Evolutionary conservation across 2,888 invertebrate species (phyloP).

Genomic region (Entomobrya multifasciata): DNA sequence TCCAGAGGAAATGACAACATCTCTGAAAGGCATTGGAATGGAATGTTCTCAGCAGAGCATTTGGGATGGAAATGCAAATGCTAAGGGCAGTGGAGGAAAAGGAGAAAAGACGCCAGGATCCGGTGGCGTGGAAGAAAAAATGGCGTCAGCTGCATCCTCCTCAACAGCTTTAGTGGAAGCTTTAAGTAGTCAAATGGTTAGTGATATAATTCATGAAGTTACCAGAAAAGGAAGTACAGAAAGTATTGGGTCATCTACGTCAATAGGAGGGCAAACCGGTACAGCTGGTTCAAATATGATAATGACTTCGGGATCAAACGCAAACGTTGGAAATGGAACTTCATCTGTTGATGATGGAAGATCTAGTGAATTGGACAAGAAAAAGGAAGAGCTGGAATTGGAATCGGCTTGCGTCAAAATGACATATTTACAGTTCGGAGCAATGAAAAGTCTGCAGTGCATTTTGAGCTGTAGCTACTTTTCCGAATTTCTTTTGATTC

Average conservation of each 20-base stretch:
- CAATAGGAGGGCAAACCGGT: not conserved
- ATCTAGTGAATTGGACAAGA: conserved; percentile 81
- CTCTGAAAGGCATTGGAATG: conserved; percentile 76
- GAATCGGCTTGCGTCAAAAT: conserved; percentile 80
- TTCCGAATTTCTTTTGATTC: conserved; percentile 84
- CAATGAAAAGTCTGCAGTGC: conserved; percentile 83
- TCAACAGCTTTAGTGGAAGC: conserved; percentile 77
- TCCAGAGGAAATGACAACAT: conserved; percentile 78
- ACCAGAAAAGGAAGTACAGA: conserved; percentile 72
- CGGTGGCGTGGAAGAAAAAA: conserved; percentile 2
- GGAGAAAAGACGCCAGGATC: not conserved
- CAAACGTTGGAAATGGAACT: not conserved
- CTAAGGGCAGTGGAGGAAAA: not conserved
- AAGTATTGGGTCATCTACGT: not conserved
- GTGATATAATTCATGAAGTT: conserved; percentile 79
- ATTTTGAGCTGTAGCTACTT: conserved; percentile 84
- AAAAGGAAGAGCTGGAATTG: conserved; percentile 82
- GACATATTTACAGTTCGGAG: conserved; percentile 83
- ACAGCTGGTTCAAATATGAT: not conserved
- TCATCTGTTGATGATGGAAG: conserved; percentile 79
- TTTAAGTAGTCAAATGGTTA: conserved; percentile 78
- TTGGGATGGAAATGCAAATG: conserved; percentile 66
- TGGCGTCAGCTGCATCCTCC: conserved; percentile 50
- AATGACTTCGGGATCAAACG: not conserved
- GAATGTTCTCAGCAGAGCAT: conserved; percentile 74